Evolutionary conservation across 1,140 invertebrate species (phyloP), one percentile per base, ranked within the genome.

Genomic region (Zaprionus lachaisei): DNA sequence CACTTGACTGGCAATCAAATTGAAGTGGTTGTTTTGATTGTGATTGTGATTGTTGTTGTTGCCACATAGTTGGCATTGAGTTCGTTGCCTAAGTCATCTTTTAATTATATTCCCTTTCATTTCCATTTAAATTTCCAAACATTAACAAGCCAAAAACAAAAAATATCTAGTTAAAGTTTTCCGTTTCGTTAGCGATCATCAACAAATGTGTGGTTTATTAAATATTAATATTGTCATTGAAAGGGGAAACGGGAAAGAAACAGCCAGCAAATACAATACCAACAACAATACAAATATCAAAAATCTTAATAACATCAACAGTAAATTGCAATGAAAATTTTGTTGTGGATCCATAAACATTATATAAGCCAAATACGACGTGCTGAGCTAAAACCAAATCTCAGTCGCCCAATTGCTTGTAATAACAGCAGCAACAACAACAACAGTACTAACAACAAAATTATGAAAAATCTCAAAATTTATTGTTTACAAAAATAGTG

Each of bases 401-500:
- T 47, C 66, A 77, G 37, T 72, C 74, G 54, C 63, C 74, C 69
- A 72, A 69, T 62, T 68, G 38, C 20, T 58, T 58, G 56, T 28
- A 60, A 72, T 51, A 28, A 31, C 28, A 44, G 38, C 55, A 68
- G 31, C 37, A 63, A 47, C 26, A 49, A 38, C 1, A 38, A 38
- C 24, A 72, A 58, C 44, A 67, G 24, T 4, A 38, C 5, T 2
- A 77, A 70, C 51, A 76, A 66, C 83, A 66, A 87, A 85, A 89
- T 79, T 89, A 89, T 85, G 67, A 77, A 85, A 87, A 90, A 81
- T 90, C 79, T 79, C 69, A 79, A 90, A 89, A 81, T 80, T 90
- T 90, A 90, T 84, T 85, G 76, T 85, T 72, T 78, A 73, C 61
- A 72, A 49, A 72, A 64, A 60, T 62, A 87, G 83, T 87, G 83